A percentile compares a stretch with the other conserved stretches of the same genome.
Evolutionary conservation across 2,888 invertebrate genomes (phyloP).

Genomic region (Pasiphila rectangulata): DNA sequence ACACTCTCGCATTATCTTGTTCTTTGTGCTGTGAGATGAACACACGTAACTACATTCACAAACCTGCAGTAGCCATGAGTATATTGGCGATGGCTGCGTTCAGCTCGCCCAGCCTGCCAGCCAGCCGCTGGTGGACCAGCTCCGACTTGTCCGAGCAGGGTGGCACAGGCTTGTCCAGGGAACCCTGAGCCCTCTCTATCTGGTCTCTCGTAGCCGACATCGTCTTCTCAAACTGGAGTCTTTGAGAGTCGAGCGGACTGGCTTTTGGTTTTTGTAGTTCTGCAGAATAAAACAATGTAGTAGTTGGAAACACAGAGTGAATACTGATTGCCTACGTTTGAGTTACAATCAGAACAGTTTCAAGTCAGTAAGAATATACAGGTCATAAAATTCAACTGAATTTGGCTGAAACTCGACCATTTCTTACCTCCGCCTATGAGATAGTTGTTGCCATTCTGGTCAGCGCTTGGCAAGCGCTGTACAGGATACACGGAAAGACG

Average conservation of each 20-base stretch:
- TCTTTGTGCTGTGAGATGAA: too few relatives aligned
- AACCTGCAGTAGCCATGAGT: slow-evolving; percentile 36
- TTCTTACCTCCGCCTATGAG: too few relatives aligned
- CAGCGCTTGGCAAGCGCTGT: too few relatives aligned
- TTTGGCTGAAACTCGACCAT: too few relatives aligned
- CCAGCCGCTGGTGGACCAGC: slow-evolving; percentile 25
- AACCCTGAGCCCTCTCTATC: slow-evolving; percentile 25
- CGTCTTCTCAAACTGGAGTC: slow-evolving; percentile 28
- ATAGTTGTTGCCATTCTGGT: too few relatives aligned
- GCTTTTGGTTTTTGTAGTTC: slow-evolving; percentile 4
- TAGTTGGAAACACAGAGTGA: too few relatives aligned
- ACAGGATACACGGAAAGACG: too few relatives aligned
- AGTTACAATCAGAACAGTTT: too few relatives aligned
- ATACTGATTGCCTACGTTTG: too few relatives aligned
- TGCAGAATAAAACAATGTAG: slow-evolving; percentile 9
- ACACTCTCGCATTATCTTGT: too few relatives aligned
- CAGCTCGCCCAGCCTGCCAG: slow-evolving; percentile 34
- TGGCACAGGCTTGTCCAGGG: slow-evolving; percentile 25
- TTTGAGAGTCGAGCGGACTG: slow-evolving; percentile 20
- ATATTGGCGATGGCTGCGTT: slow-evolving; percentile 44
- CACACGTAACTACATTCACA: slow-evolving; percentile 1
- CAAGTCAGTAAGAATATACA: too few relatives aligned
- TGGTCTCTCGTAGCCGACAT: slow-evolving; percentile 23
- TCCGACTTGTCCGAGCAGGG: slow-evolving; percentile 20
- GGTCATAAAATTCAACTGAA: too few relatives aligned